Evolutionary conservation across 2,888 invertebrate genomes (phyloP).

Genomic region (Caprella mutica): DNA sequence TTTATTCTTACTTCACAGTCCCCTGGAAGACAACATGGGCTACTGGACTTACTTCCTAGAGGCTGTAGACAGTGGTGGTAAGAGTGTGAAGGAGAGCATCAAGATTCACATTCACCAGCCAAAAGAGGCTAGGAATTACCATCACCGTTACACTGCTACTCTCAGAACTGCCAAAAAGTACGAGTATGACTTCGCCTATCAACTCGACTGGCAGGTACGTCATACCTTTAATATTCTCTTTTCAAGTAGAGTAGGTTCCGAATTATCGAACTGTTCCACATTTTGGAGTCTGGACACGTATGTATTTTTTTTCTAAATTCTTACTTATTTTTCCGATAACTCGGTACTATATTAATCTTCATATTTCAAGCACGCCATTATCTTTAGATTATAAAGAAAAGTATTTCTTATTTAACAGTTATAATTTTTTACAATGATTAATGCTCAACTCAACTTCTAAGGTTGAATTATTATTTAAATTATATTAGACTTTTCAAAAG

Average conservation of each 20-base stretch:
- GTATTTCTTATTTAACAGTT: no score
- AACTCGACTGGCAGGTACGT: conserved; percentile 31
- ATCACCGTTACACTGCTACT: conserved; percentile 26
- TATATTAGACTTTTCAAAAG: no score
- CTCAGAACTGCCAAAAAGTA: conserved; percentile 21
- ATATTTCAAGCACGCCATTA: not conserved
- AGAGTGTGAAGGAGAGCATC: conserved; percentile 15
- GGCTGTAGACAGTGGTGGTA: conserved; percentile 66
- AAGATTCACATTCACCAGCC: conserved; percentile 28
- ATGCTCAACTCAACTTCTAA: no score
- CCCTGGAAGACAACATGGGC: conserved; percentile 37
- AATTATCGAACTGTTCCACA: no score
- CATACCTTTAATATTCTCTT: no score
- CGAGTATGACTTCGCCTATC: conserved; percentile 23
- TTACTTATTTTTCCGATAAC: no score
- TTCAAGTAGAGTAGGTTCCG: no score
- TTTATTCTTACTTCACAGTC: conserved; percentile 11
- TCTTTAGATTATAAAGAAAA: no score
- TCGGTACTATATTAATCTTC: no score
- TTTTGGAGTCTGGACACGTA: not conserved
- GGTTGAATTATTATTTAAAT: no score
- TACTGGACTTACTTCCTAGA: conserved; percentile 53
- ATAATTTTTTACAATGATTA: no score
- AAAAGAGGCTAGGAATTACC: conserved; percentile 20
- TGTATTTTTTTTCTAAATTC: not conserved